phyloP scores from a whole-genome alignment of 2,888 invertebrate genomes.

The Hetaerina titia region DNA sequence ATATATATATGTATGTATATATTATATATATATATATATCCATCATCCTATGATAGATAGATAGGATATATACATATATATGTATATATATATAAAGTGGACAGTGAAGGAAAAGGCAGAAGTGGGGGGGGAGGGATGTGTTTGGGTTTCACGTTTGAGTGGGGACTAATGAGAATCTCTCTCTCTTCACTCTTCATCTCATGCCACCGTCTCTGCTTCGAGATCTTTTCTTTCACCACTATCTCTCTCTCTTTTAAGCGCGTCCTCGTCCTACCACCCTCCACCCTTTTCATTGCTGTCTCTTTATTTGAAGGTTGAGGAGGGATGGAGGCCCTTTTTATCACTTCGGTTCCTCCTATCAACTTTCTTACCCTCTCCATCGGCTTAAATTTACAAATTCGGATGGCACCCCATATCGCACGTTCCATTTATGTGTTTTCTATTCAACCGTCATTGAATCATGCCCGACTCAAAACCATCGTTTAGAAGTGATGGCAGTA shows the following conservation, averaged over 20 bases:
- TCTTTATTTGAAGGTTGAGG: conserved; percentile 47
- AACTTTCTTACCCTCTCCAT: background rate
- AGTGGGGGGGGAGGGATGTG: background rate
- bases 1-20: background rate
- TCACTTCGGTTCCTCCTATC: background rate
- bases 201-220: background rate
- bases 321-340: background rate
- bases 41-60: no score
- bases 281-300: background rate
- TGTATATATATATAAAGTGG: background rate
- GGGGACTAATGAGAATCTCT: conserved; percentile 62
- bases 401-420: background rate
- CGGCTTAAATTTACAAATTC: background rate
- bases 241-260: background rate
- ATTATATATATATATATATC: background rate
- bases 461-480: background rate
- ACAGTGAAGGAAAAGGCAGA: background rate
- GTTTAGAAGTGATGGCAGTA: background rate
- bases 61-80: background rate
- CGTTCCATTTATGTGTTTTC: background rate
- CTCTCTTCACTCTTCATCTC: conserved; percentile 26
- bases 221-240: background rate
- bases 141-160: conserved; percentile 53
- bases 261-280: background rate
- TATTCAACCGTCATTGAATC: background rate